phyloP scores from a whole-genome alignment of 2,113 vertebrate species.

The Vidua macroura region DNA sequence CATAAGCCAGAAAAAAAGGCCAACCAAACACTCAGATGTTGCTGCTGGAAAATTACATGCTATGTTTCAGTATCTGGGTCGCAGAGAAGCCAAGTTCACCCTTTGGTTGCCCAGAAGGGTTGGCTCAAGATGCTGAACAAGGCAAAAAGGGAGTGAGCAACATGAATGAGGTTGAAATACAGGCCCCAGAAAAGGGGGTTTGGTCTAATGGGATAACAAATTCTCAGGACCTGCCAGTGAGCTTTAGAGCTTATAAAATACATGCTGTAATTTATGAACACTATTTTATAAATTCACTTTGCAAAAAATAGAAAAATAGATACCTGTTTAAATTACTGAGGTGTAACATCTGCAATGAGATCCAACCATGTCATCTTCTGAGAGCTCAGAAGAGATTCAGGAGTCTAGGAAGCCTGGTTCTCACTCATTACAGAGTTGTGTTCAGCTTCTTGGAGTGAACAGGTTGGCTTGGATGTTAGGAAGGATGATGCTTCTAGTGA shows the following conservation, averaged over 20 bases:
- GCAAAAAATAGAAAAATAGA: not conserved
- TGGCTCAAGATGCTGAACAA: conserved; percentile 10
- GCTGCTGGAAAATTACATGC: conserved; percentile 26
- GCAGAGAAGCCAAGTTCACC: conserved; percentile 9
- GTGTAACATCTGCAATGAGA: not conserved
- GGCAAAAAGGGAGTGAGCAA: not conserved
- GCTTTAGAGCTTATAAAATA: conserved; percentile 2
- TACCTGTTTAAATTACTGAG: not conserved
- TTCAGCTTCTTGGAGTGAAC: not conserved
- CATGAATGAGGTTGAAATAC: not conserved
- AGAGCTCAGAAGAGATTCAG: not conserved
- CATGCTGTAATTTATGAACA: not conserved
- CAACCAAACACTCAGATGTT: conserved; percentile 47
- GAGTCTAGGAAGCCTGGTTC: not conserved
- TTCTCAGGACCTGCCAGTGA: not conserved
- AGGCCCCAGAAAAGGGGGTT: not conserved
- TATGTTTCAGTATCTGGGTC: conserved; percentile 38
- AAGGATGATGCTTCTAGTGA: not conserved
- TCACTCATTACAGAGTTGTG: not conserved
- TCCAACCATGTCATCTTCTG: not conserved
- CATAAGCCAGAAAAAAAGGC: conserved; percentile 57
- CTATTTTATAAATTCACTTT: not conserved
- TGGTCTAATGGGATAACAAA: not conserved
- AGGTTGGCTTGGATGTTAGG: not conserved
- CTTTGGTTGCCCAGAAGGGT: not conserved